Conservation (phyloP, 2,113 vertebrate species). For the Indicator maculatus region DNA sequence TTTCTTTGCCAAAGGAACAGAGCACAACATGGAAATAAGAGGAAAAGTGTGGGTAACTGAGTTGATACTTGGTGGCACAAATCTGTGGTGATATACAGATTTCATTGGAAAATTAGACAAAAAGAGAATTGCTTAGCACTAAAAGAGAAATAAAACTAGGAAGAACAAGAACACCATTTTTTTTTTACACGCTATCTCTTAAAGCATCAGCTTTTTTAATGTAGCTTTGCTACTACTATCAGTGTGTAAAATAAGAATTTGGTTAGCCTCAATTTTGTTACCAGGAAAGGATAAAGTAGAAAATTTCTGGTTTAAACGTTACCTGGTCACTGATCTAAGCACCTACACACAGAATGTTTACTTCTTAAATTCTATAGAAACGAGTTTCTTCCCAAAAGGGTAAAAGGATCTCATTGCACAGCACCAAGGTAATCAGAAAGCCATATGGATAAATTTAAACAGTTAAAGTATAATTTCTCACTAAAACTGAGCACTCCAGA, state of each 20-base stretch:
- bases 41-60: not conserved
- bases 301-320: not conserved
- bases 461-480: not conserved
- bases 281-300: not conserved
- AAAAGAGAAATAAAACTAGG: not conserved
- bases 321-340: not conserved
- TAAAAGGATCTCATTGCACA: not conserved
- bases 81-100: not conserved
- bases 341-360: not conserved
- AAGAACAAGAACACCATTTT: not conserved
- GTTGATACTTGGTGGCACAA: not conserved
- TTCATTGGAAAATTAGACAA: not conserved
- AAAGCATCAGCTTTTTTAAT: not conserved
- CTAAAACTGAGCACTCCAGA: not conserved
- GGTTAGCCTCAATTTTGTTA: not conserved
- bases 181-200: not conserved
- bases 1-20: not conserved
- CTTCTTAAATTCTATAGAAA: not conserved
- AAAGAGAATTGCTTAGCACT: not conserved
- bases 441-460: not conserved
- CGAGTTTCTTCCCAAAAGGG: not conserved
- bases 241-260: not conserved
- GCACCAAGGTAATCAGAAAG: not conserved
- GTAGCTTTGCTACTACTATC: not conserved
- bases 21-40: not conserved